Percentiles rank a stretch among this genome's conserved stretches.
Conservation (phyloP, 2,888 invertebrate species). For the Drosophila quinaria region DNA sequence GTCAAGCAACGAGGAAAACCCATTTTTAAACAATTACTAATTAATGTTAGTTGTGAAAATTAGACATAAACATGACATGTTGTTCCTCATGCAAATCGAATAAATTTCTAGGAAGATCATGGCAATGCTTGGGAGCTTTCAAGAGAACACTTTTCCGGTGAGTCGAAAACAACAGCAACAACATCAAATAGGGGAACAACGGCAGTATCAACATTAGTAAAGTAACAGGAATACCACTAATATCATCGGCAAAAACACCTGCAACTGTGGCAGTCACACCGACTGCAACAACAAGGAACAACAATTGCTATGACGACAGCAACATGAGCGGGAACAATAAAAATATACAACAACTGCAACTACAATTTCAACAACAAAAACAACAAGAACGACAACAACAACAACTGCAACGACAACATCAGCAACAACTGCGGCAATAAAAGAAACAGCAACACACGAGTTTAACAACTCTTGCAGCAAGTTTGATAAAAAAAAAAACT, state of each 20-base stretch:
- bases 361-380: constrained; percentile 4
- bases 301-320: constrained; percentile 5
- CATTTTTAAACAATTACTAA: neutral
- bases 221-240: no score
- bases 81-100: neutral
- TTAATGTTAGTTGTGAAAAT: constrained; percentile 2
- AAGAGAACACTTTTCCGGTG: neutral
- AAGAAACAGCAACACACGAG: neutral
- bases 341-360: constrained; percentile 7
- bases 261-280: neutral
- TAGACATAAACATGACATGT: constrained; percentile 1
- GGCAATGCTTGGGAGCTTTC: neutral
- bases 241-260: neutral
- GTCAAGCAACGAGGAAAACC: constrained; percentile 6
- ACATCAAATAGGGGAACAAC: neutral
- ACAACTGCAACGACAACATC: constrained; percentile 8
- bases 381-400: constrained; percentile 2
- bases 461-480: neutral
- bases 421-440: constrained; percentile 4
- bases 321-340: constrained; percentile 14
- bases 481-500: neutral
- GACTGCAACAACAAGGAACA: constrained; percentile 1
- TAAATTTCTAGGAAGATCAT: neutral
- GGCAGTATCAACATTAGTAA: no score
- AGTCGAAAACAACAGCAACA: constrained; percentile 2